Evolutionary conservation across 2,113 vertebrate genomes (phyloP).

Genomic region (Brachyistius frenatus): DNA sequence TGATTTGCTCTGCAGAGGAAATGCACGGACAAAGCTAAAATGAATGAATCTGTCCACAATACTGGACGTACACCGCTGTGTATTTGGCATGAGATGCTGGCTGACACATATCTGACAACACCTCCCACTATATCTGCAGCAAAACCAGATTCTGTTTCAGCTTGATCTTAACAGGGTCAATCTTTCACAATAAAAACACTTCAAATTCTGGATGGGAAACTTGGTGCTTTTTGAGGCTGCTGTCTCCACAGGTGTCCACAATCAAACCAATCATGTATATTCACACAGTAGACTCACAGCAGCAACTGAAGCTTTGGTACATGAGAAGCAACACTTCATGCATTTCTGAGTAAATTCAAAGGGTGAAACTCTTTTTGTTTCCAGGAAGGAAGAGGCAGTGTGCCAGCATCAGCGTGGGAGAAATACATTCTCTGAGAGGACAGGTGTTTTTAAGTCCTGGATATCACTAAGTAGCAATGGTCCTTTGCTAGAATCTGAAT

Average conservation of each 20-base stretch:
- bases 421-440: too few relatives aligned
- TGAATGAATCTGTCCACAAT: constrained; percentile 6
- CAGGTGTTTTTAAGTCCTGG: too few relatives aligned
- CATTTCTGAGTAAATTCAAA: background rate
- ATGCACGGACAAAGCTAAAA: background rate
- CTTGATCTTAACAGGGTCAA: background rate
- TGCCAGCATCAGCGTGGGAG: background rate
- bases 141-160: constrained; percentile 5
- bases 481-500: background rate
- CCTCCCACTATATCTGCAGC: constrained; percentile 20
- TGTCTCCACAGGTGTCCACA: too few relatives aligned
- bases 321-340: background rate
- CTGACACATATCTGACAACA: constrained; percentile 21
- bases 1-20: background rate
- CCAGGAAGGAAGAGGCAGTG: background rate
- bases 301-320: background rate
- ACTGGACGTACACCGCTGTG: background rate
- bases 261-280: background rate
- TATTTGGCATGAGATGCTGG: constrained; percentile 27
- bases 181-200: constrained; percentile 23
- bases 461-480: background rate
- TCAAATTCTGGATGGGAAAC: background rate
- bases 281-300: background rate
- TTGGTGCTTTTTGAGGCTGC: background rate
- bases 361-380: background rate